These are phyloP conservation scores for Urocyon cinereoargenteus DNA, from an alignment of 2,797 vertebrate species.

Conservation along the genomic window DNA sequence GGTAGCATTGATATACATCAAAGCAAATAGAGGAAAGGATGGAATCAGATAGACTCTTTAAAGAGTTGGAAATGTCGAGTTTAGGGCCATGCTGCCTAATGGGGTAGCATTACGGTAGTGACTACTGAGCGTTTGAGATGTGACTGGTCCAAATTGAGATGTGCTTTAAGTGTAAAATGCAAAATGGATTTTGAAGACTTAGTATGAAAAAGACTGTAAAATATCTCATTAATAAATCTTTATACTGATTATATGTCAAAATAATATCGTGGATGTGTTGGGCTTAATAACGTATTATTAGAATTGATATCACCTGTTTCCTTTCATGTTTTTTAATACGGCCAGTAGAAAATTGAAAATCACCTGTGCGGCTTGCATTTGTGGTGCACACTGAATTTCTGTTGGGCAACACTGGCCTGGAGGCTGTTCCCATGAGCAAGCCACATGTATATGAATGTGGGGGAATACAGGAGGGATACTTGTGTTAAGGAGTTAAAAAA, in stretches of 20 bases:
- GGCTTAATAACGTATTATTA: neutral
- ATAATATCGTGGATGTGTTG: neutral
- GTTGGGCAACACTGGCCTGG: neutral
- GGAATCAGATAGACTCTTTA: constrained; percentile 46
- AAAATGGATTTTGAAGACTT: neutral
- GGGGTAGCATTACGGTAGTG: neutral
- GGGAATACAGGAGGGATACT: neutral
- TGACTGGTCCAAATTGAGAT: neutral
- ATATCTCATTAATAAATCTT: neutral
- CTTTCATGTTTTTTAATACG: neutral
- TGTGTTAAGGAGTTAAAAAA: neutral
- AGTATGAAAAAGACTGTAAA: neutral
- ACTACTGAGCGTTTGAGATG: neutral
- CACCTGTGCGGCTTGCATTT: neutral
- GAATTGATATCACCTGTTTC: neutral
- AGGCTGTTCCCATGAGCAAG: neutral
- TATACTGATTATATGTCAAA: neutral
- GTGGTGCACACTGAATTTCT: neutral
- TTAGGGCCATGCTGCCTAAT: neutral
- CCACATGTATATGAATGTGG: neutral
- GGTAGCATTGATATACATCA: constrained; percentile 3
- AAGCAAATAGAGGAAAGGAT: constrained; percentile 32
- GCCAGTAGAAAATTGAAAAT: neutral
- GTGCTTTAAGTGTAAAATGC: neutral
- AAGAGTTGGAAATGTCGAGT: constrained; percentile 16